These are phyloP conservation scores for Gymnorhina tibicen DNA, from an alignment of 2,113 vertebrate genomes.

Conservation along the genomic window DNA sequence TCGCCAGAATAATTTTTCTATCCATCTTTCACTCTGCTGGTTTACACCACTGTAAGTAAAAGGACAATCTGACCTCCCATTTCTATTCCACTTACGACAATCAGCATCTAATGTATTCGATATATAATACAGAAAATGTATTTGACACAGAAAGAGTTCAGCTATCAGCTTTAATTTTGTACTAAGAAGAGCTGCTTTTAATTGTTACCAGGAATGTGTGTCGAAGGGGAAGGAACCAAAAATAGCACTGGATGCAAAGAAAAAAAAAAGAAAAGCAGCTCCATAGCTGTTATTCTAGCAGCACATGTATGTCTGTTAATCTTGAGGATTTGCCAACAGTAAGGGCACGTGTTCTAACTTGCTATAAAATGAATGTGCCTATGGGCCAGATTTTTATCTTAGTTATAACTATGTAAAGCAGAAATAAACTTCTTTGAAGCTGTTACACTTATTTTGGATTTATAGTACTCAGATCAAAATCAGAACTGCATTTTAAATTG, in stretches of 20 bases:
- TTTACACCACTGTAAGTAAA: neutral
- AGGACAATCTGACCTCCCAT: neutral
- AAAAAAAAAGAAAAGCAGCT: neutral
- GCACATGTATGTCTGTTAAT: neutral
- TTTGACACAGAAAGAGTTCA: neutral
- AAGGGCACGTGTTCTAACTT: conserved; percentile 29
- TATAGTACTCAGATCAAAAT: conserved; percentile 35
- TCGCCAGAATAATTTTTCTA: neutral
- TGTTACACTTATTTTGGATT: conserved; percentile 1
- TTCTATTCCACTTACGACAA: neutral
- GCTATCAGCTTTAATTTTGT: neutral
- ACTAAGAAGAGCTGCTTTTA: neutral
- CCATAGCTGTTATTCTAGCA: neutral
- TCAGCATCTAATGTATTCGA: neutral
- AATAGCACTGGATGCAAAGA: neutral
- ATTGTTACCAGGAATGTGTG: conserved; percentile 49
- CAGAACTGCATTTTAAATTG: neutral
- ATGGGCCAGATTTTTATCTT: conserved; percentile 39
- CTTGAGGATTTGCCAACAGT: neutral
- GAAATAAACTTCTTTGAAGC: conserved; percentile 41
- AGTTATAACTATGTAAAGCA: conserved; percentile 39
- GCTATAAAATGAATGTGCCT: conserved; percentile 24
- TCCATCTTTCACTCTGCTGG: neutral
- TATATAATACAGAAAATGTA: neutral
- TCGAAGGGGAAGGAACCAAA: conserved; percentile 50